A percentile compares a stretch with the other conserved stretches of the same genome.
These are phyloP conservation scores for Ephestia elutella DNA, from an alignment of 1,140 invertebrate species.

Conservation along the genomic window DNA sequence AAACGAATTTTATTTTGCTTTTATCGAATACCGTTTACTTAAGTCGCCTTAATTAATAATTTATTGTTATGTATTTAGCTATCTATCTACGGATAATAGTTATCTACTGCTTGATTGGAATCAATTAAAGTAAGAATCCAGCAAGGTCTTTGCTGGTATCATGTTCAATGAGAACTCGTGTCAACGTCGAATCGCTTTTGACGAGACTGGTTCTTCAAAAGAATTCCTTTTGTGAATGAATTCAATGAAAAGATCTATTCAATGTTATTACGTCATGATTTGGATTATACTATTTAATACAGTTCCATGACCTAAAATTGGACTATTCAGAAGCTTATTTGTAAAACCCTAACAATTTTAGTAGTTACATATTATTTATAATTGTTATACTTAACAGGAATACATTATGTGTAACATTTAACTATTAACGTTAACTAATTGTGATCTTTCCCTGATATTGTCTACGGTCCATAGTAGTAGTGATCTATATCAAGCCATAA, in stretches of 20 bases:
- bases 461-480: background rate
- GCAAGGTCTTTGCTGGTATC: background rate
- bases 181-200: background rate
- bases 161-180: background rate
- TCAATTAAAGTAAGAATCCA: background rate
- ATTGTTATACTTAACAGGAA: no score
- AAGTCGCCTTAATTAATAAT: no score
- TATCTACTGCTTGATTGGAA: background rate
- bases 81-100: background rate
- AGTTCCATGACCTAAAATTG: background rate
- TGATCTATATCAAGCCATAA: background rate
- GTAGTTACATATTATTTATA: no score
- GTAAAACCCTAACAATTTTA: background rate
- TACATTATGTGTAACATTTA: no score
- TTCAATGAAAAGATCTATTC: background rate
- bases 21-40: no score
- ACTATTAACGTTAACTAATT: background rate
- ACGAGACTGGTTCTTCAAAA: background rate
- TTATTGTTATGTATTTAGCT: no score
- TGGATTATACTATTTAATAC: background rate
- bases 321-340: background rate
- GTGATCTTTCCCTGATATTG: background rate
- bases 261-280: background rate
- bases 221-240: background rate
- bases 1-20: no score